These are phyloP conservation scores for Liparis tanakae DNA, from an alignment of 2,797 vertebrate genomes.

Conservation along the genomic window DNA sequence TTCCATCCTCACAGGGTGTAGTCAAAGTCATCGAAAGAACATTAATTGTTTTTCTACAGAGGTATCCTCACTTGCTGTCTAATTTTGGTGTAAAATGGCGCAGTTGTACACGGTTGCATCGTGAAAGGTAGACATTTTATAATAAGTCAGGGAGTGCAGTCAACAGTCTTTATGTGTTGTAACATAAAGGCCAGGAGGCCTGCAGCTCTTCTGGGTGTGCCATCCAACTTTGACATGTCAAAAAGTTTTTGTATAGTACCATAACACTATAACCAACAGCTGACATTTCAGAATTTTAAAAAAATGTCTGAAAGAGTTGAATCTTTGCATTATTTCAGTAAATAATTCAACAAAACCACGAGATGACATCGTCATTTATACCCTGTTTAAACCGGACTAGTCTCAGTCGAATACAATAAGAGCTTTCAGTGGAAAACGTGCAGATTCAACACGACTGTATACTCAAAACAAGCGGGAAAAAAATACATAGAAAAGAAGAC, in stretches of 20 bases:
- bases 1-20: constrained; percentile 72
- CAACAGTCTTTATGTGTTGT: constrained; percentile 68
- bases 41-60: constrained; percentile 53
- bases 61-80: constrained; percentile 45
- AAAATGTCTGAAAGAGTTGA: constrained; percentile 88
- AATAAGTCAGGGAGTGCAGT: constrained; percentile 86
- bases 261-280: constrained; percentile 79
- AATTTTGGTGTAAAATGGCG: constrained; percentile 49
- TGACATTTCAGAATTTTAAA: constrained; percentile 84
- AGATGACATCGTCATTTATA: constrained; percentile 89
- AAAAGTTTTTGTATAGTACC: constrained; percentile 74
- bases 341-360: constrained; percentile 85
- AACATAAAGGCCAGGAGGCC: constrained; percentile 80
- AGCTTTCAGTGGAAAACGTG: constrained; percentile 85
- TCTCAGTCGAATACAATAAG: constrained; percentile 79
- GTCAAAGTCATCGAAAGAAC: constrained; percentile 48
- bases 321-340: constrained; percentile 78
- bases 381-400: constrained; percentile 92
- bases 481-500: constrained; percentile 72
- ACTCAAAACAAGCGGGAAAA: constrained; percentile 61
- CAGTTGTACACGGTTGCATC: constrained; percentile 41
- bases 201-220: constrained; percentile 85
- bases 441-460: constrained; percentile 71
- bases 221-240: constrained; percentile 50
- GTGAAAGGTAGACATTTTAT: constrained; percentile 74